Evolutionary conservation across 2,888 invertebrate species (phyloP), one percentile per base, ranked within the genome.

Genomic region (Heteromurus nitidus): DNA sequence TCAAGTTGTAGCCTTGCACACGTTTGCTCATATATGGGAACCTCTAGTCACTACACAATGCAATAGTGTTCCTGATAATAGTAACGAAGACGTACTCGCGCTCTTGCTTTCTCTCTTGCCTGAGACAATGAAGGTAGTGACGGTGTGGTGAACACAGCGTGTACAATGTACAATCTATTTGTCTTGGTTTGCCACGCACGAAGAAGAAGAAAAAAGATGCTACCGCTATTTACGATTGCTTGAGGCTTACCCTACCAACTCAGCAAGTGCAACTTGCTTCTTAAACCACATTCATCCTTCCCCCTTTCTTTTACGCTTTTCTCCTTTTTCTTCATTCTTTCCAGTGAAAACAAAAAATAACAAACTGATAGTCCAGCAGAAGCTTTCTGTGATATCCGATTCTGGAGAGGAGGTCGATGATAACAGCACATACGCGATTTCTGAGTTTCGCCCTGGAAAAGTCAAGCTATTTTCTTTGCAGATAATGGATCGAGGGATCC

Each of bases 121-220:
- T 42, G n/a, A n/a, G n/a, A n/a, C n/a, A n/a, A n/a, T n/a, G 50
- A 36, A 22, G 18, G 28, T 53, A 44, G 44, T 50, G 28, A n/a
- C 50, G 62, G 72, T 62, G 31, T 53, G 64, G 53, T 50, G 31
- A 30, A 24, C 18, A 62, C 11, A 7, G 62, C 18, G 42, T 72
- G 60, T 44, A 64, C 47, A 36, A 58, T 30, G 36, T 36, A 36
- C 36, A 36, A 36, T 36, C n/a, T 75, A 68, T 76, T 76, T 76
- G 67, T 76, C 76, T 76, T 55, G 76, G 67, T 31, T 76, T 68
- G 67, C 75, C 75, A 75, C 75, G 75, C 75, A 75, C 75, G 67
- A 67, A 36, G 22, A 47, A 28, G 65, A 65, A 36, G 22, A 47
- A 28, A 53, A 65, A 65, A 74, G 75, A 58, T 67, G 67, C 58